These are phyloP conservation scores for Oophaga pumilio DNA, from an alignment of 2,113 vertebrate species.

Conservation along the genomic window DNA sequence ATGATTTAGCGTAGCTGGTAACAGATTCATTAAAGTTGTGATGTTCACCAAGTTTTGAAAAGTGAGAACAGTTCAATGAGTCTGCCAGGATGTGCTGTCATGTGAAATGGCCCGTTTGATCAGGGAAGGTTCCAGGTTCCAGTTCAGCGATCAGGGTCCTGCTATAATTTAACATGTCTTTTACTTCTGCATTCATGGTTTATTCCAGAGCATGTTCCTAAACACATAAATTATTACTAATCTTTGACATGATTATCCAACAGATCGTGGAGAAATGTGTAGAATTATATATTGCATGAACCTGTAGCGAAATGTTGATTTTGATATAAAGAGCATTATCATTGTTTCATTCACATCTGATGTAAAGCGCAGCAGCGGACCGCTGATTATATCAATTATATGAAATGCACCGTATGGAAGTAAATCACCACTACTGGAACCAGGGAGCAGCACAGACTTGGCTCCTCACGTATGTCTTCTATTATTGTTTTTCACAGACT, in stretches of 20 bases:
- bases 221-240: constrained; percentile 16
- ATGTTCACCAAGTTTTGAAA: neutral
- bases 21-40: constrained; percentile 8
- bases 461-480: too few species aligned
- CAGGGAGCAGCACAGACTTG: too few species aligned
- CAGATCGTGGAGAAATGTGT: neutral
- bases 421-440: too few species aligned
- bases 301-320: too few species aligned
- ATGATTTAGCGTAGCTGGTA: constrained; percentile 3
- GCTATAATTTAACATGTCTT: constrained; percentile 18
- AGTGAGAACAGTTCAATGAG: constrained; percentile 11
- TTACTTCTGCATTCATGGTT: constrained; percentile 16
- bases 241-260: neutral
- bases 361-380: too few species aligned
- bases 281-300: too few species aligned
- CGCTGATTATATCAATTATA: too few species aligned
- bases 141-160: constrained; percentile 14
- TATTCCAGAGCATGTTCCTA: neutral
- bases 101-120: constrained; percentile 35
- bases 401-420: too few species aligned
- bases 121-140: constrained; percentile 20
- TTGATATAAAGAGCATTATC: too few species aligned
- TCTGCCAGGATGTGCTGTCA: constrained; percentile 23
- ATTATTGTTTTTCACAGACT: too few species aligned
- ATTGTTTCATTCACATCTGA: too few species aligned